These are phyloP conservation scores for Noctua janthina DNA, from an alignment of 2,888 invertebrate species.

Conservation along the genomic window DNA sequence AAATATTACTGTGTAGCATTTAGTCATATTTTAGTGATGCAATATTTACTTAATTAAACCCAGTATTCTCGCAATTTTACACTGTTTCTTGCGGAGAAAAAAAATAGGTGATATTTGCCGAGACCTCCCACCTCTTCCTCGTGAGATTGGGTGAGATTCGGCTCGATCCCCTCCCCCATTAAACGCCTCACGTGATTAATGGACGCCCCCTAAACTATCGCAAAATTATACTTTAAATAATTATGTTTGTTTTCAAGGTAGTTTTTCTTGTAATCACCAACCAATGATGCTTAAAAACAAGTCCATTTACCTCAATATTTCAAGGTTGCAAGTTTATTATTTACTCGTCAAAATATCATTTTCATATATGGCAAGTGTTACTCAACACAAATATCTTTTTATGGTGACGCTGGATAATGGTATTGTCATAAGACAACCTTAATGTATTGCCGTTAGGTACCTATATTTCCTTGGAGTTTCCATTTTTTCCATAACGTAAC, in stretches of 20 bases:
- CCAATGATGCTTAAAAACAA: constrained; percentile 5
- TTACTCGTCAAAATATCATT: constrained; percentile 51
- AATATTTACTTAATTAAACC: too few species aligned
- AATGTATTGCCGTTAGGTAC: background rate
- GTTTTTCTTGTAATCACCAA: background rate
- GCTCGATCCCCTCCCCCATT: background rate
- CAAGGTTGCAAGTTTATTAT: constrained; percentile 44
- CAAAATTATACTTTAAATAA: background rate
- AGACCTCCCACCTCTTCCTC: too few species aligned
- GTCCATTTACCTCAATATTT: constrained; percentile 4
- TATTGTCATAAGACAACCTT: constrained; percentile 9
- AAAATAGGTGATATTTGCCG: too few species aligned
- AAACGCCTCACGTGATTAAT: background rate
- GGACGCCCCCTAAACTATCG: background rate
- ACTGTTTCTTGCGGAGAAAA: background rate
- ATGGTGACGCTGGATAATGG: background rate
- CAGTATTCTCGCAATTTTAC: background rate
- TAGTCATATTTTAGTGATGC: background rate
- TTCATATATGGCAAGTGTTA: constrained; percentile 24
- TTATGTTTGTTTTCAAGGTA: background rate
- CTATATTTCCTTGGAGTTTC: background rate
- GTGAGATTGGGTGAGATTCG: background rate
- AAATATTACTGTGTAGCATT: too few species aligned
- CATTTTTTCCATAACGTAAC: background rate
- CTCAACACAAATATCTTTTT: constrained; percentile 9